Conservation (phyloP, 2,797 vertebrate genomes). For the Hydrophis major region DNA sequence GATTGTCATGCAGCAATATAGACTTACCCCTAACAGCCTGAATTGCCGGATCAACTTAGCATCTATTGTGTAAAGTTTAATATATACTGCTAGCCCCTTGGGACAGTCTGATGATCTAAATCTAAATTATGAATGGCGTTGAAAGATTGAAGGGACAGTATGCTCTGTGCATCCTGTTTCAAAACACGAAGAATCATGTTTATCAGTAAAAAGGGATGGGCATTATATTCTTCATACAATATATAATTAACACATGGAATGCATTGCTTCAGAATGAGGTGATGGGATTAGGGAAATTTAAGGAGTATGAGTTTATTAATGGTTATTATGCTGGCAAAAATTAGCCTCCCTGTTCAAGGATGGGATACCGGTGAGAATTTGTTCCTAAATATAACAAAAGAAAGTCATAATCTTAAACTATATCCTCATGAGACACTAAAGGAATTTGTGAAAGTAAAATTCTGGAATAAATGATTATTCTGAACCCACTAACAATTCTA, state of each 20-base stretch:
- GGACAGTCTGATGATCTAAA: not conserved
- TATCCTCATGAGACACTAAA: not conserved
- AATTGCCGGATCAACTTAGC: not conserved
- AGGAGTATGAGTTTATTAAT: not conserved
- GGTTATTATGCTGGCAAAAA: constrained; percentile 7
- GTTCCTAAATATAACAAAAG: not conserved
- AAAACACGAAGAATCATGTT: not conserved
- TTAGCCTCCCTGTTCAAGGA: not conserved
- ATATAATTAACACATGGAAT: constrained; percentile 10
- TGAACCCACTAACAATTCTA: not conserved
- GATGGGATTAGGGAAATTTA: not conserved
- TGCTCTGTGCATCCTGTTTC: not conserved
- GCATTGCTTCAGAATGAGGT: not conserved
- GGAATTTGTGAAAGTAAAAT: not conserved
- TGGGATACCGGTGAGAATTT: not conserved
- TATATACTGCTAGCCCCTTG: not conserved
- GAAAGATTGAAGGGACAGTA: not conserved
- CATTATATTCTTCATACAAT: not conserved
- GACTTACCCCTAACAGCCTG: not conserved
- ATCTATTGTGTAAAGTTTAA: not conserved
- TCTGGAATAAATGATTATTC: not conserved
- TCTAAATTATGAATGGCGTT: constrained; percentile 1
- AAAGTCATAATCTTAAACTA: not conserved
- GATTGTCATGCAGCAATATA: not conserved
- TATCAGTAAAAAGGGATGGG: constrained; percentile 3